Evolutionary conservation across 2,797 vertebrate species (phyloP), one percentile per base, ranked within the genome.

Genomic region (Clamator glandarius): DNA sequence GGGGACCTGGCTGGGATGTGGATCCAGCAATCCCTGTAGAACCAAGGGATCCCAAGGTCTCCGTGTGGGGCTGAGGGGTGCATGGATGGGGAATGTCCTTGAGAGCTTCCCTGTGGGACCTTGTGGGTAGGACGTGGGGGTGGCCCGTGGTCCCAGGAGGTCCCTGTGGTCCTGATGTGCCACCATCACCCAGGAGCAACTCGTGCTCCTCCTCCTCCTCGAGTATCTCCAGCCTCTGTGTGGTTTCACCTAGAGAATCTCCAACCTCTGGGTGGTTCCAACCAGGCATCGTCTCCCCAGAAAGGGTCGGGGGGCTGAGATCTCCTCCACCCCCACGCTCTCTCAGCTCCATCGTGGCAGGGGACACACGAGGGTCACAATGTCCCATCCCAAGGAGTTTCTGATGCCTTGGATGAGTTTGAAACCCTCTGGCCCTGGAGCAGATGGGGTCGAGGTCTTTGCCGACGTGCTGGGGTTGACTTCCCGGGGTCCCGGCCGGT

Each of bases 71-170:
- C 33, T 3, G 6, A 31, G 17, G 26, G 0, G 5, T 16, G 39
- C 6, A 0, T 1, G 1, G 59, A 15, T 15, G 35, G 42, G 36
- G 67, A 35, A 4, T 0, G 4, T 44, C 62, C 74, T 46, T 1
- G 2, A 7, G 58, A 36, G 15, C 39, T 54, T 36, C 59, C 50
- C 5, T 0, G 1, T 4, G 23, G 72, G 66, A 54, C 39, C 13
- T 28, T 9, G 28, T 2, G 36, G 4, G 17, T 6, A 8, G 41
- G 54, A 51, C 1, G 1, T 4, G 19, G 62, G 36, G 25, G 39
- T 1, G 17, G 9, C 58, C 29, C 1, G 2, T 11, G n/a, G 28
- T 35, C 28, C 52, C 36, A 8, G 61, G 33, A 48, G 31, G 25
- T 17, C 36, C 26, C 46, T 7, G 1, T 7, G 6, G 15, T 48